Evolutionary conservation across 2,113 vertebrate species (phyloP), one percentile per base, ranked within the genome.

Genomic region (Potamarius usumacintae): DNA sequence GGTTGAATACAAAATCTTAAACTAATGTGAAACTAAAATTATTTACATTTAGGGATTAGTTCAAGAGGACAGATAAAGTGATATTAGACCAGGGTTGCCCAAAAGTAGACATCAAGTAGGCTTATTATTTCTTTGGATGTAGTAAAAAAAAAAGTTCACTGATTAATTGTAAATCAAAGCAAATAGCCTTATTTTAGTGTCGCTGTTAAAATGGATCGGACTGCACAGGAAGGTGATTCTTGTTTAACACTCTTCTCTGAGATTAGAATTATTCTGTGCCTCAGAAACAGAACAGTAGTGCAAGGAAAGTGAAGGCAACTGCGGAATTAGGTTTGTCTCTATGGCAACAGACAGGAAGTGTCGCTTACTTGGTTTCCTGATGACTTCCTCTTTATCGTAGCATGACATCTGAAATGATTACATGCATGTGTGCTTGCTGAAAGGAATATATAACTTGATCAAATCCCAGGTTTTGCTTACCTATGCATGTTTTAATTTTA

Each of bases 281-380:
- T 83, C 30, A 17, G 72, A 84, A 84, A 55, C 58, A 76, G 20
- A 77, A 69, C 90, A 92, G 90, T 67, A 81, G 90, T 89, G 87
- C 88, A 83, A 88, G 89, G 55, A 55, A 1, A n/a, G 72, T 74
- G 83, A 89, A 85, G 91, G 90, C 90, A 92, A 92, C 90, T 90
- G 89, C 90, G 90, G 88, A 94, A 92, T 88, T 91, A 93, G 93
- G 93, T 92, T 90, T 25, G 91, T 95, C 85, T 53, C 94, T 93
- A 65, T 88, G 92, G 93, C 91, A 95, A 96, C 94, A 92, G 94
- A 92, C 95, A 96, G 95, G 95, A 96, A 96, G 94, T 94, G 92
- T 93, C 89, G 88, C 92, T 95, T 94, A 93, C 93, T 94, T 90
- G 94, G 95, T 95, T 96, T 96, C 95, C 94, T 95, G 95, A 92